Base-by-base conservation (phyloP, 2,113 vertebrate genomes). In the Chinchilla lanigera region DNA sequence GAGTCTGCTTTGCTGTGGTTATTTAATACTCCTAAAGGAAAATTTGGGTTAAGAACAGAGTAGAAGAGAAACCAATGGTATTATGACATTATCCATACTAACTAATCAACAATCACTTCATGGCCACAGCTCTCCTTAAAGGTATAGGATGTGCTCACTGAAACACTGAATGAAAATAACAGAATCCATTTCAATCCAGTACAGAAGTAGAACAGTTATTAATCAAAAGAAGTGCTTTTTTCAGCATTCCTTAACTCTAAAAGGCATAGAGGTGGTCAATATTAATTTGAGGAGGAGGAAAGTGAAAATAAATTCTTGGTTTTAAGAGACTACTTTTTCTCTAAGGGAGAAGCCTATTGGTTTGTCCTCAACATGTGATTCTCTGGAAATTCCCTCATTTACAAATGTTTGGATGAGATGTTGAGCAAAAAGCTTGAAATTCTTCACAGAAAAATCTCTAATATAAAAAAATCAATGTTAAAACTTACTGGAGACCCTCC, bases 381-480 rank as follows among this genome's bases (percentile, higher is more conserved):
- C 24, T 92, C 61, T 92, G 54, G 24, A 96, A 95, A 87, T 81
- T 90, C 58, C 30, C 69, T 87, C 13, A 69, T 30, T 92, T 80
- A 82, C 12, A 90, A 89, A 90, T 54, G 65, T 54, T 56, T 86
- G 19, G 10, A 84, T 52, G 38, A 89, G 58, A 92, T 92, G 19
- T 2, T 63, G 67, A 95, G 91, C 78, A 94, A 86, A 97, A 24
- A 81, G 13, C 47, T 95, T 80, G 96, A 54, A 92, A 26, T 89
- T 94, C 22, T 92, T 96, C 28, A 87, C 16, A 88, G 52, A 90
- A 89, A 90, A 63, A 2, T 65, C 14, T 88, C 35, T 52, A 82
- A 78, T 30, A 61, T 26, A 69, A 3, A 92, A 93, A 93, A 77
- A 71, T 84, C 17, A 81, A 60, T 50, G 56, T 67, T 63, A 89